Percentiles rank a stretch among this genome's conserved stretches.
These are phyloP conservation scores for Hydropotes inermis DNA, from an alignment of 2,113 vertebrate species.

Conservation along the genomic window DNA sequence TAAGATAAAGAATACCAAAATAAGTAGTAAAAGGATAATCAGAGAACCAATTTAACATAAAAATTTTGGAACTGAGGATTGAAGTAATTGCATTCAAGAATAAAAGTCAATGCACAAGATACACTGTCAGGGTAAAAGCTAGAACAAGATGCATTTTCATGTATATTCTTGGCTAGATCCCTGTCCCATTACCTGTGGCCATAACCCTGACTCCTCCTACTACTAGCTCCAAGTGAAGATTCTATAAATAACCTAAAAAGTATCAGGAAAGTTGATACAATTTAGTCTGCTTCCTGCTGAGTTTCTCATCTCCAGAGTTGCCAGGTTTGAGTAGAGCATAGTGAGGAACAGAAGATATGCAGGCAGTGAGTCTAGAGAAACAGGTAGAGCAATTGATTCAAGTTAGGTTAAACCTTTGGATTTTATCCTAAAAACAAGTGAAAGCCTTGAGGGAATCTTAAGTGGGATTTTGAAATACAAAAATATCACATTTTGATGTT, in stretches of 20 bases:
- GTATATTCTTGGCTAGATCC: not conserved
- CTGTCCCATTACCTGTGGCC: too few relatives aligned
- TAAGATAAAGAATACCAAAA: not conserved
- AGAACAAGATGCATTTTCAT: not conserved
- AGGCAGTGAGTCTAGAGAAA: not conserved
- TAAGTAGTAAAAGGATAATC: not conserved
- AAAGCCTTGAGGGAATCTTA: not conserved
- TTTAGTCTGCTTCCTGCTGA: not conserved
- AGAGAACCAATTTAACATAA: not conserved
- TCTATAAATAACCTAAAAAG: not conserved
- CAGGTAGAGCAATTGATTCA: not conserved
- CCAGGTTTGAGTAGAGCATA: not conserved
- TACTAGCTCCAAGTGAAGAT: not conserved
- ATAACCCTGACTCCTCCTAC: not conserved
- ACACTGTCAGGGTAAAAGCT: not conserved
- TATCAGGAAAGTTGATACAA: not conserved
- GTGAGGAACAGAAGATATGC: rapidly evolving
- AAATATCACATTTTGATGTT: not conserved
- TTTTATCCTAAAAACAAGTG: not conserved
- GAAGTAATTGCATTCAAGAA: not conserved
- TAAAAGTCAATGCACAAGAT: not conserved
- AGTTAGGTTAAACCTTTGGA: not conserved
- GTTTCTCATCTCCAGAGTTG: not conserved
- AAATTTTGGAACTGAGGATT: not conserved
- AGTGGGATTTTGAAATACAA: not conserved